Evolutionary conservation across 2,113 vertebrate species (phyloP).

Genomic region (Megaptera novaeangliae): DNA sequence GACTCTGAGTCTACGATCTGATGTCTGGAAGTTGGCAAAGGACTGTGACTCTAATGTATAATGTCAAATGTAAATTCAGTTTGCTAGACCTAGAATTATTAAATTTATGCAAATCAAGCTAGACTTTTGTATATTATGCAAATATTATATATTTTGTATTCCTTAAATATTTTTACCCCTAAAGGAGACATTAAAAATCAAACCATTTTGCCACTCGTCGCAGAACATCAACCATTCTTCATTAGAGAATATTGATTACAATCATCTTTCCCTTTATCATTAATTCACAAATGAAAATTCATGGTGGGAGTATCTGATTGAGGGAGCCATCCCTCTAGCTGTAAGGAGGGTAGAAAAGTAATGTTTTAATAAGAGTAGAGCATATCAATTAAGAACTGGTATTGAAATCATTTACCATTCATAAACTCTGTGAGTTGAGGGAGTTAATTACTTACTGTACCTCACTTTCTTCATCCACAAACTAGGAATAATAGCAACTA

Average conservation of each 20-base stretch:
- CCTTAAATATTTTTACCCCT: neutral
- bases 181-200: neutral
- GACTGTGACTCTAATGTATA: neutral
- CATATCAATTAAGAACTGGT: neutral
- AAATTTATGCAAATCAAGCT: neutral
- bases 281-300: neutral
- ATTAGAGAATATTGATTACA: neutral
- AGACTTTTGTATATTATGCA: neutral
- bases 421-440: neutral
- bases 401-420: neutral
- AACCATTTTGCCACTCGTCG: neutral
- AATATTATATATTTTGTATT: neutral
- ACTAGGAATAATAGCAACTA: neutral
- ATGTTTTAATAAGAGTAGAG: neutral
- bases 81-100: neutral
- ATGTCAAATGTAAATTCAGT: neutral
- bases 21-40: neutral
- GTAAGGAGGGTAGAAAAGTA: neutral
- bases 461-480: neutral
- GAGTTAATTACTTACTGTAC: neutral
- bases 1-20: neutral
- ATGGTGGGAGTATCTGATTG: neutral
- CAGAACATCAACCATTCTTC: neutral
- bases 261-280: neutral
- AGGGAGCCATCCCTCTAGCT: neutral